Evolutionary conservation across 2,113 vertebrate genomes (phyloP).

Genomic region (Pycnonotus jocosus): DNA sequence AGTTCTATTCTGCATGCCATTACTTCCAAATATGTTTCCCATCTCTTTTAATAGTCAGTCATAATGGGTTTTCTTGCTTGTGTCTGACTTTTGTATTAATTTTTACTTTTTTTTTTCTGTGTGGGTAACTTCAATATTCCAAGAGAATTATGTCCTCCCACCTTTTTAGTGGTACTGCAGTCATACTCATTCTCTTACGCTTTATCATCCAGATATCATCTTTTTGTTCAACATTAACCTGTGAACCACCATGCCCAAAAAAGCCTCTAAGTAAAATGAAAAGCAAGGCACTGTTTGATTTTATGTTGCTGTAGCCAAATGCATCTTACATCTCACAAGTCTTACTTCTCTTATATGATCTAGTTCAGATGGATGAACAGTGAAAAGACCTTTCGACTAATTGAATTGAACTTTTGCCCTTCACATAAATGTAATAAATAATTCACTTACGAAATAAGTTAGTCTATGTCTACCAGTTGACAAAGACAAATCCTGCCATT

Average conservation of each 20-base stretch:
- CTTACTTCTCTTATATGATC: neutral
- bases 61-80: neutral
- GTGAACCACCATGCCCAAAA: neutral
- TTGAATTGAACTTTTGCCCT: neutral
- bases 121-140: neutral
- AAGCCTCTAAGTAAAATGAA: neutral
- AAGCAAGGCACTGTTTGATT: neutral
- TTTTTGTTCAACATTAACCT: neutral
- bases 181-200: fast-evolving
- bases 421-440: neutral
- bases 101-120: neutral
- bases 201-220: neutral
- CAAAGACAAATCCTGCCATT: neutral
- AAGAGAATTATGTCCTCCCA: neutral
- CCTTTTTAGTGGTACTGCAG: neutral
- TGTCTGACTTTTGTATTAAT: neutral
- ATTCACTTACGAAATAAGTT: neutral
- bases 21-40: neutral
- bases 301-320: neutral
- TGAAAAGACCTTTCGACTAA: neutral
- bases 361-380: neutral
- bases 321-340: neutral
- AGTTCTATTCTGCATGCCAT: neutral
- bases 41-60: neutral
- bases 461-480: neutral